A percentile compares a stretch with the other conserved stretches of the same genome.
Evolutionary conservation across 2,797 vertebrate species (phyloP).

Genomic region (Alectoris magna): DNA sequence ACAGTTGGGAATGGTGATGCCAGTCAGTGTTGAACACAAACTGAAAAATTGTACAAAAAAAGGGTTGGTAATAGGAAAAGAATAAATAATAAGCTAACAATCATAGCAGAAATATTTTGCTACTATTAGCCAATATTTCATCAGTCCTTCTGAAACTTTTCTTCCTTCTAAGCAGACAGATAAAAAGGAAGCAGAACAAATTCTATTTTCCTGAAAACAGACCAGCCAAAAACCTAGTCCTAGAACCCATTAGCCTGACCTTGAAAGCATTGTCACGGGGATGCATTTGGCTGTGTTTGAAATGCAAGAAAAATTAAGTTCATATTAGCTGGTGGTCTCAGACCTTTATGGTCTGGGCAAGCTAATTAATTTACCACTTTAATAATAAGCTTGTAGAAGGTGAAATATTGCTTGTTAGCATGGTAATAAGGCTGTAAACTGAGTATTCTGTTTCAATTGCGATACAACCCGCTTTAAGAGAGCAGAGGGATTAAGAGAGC

Average conservation of each 20-base stretch:
- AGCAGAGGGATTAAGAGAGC: conserved; percentile 23
- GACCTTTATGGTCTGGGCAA: conserved; percentile 10
- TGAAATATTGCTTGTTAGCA: conserved; percentile 37
- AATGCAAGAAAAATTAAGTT: not conserved
- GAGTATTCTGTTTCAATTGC: conserved; percentile 26
- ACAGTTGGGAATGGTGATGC: not conserved
- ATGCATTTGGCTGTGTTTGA: not conserved
- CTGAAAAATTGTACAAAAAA: not conserved
- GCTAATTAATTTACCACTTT: conserved; percentile 59
- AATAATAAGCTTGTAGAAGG: conserved; percentile 22
- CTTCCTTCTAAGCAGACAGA: not conserved
- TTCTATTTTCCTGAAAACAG: not conserved
- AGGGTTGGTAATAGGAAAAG: not conserved
- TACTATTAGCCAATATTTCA: not conserved
- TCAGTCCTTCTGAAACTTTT: not conserved
- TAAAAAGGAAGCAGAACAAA: not conserved
- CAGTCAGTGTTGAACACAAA: not conserved
- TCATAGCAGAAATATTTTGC: not conserved
- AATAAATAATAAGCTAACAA: not conserved
- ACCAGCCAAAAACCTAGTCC: not conserved
- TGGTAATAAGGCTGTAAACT: conserved; percentile 52
- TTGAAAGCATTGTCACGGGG: not conserved
- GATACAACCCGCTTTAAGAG: conserved; percentile 40
- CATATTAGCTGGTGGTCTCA: not conserved
- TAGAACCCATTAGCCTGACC: not conserved